Evolutionary conservation across 2,888 invertebrate species (phyloP), one percentile per base, ranked within the genome.

Genomic region (Aspidapion aeneum): DNA sequence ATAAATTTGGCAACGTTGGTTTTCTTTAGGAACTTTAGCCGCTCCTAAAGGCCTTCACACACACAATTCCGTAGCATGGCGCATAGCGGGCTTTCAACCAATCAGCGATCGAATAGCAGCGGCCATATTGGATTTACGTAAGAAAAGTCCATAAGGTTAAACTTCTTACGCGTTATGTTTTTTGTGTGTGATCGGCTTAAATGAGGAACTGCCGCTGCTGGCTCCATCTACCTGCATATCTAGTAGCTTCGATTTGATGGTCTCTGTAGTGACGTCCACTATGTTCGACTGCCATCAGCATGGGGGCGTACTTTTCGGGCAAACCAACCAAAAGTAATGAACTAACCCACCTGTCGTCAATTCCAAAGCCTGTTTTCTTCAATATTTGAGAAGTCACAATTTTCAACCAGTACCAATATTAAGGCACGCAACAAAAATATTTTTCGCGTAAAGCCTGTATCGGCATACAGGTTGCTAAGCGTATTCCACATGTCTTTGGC

Each of bases 361-460:
- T 35, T 7, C 5, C 3, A 35, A 35, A 12, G 3, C 35, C 35
- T 7, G 35, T 35, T 35, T 35, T 35, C 35, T 35, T 35, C 12
- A 35, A 35, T 35, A 7, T 35, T 35, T 35, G 35, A 35, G 35
- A 3, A 7, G 35, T 57, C 55, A 35, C 62, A 66, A 20, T 69
- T 67, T 19, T 61, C 61, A 0, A 62, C 9, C 1, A 58, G 7
- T 20, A 55, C 7, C 0, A 56, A 64, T 19, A 72, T 72, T 12
- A 72, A 62, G 1, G 50, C 48, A 12, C 68, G 64, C 1, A 72
- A 57, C 18, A 73, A 65, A 57, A 59, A 61, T 16, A 71, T 71
- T 63, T 61, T 69, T 57, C 71, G 61, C 16, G 69, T 61, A 62
- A 69, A 72, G 22, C 70, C 71, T 2, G 54, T 63, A 54, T 72